Base-by-base conservation (phyloP, 2,888 invertebrate species). In the Xanthia icteritia region DNA sequence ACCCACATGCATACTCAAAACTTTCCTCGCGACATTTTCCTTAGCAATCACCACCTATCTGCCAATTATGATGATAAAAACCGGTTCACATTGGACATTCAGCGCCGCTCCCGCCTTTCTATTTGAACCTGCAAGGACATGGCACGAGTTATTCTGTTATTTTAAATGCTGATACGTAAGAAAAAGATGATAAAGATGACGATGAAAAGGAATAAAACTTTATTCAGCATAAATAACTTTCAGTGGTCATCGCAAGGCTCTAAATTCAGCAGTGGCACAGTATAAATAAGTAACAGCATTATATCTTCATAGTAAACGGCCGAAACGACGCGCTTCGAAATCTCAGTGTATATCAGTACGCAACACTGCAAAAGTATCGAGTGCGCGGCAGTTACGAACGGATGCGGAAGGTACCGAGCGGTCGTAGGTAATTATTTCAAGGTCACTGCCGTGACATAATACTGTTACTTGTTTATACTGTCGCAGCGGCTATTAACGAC, bases 401-500 rank as follows among this genome's bases (percentile, higher is more conserved):
- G 9, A 42, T 1, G 9, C 9, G 9, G 6, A 9, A 6, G 0
- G 8, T 39, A 42, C 39, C 0, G 6, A 42, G 9, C 9, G 39
- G 9, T 42, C 39, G 39, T 42, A 9, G 9, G 39, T 42, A 42
- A 42, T 42, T 9, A 42, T 9, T 42, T 42, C 0, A 42, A 42
- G 9, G 39, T 42, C 0, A 42, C 39, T 9, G 9, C 39, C 1
- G 39, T 9, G 8, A 42, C 39, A 42, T 42, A 42, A 42, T 42
- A 42, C 39, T 42, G 1, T 42, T 42, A 42, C 39, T 42, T 42
- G 39, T 42, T 42, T 42, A 42, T 42, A 42, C 39, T 42, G 9
- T 42, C 9, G 39, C 11, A 73, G 15, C 3, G 48, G 48, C n/a
- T 78, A 70, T 56, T 77, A 60, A 65, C 48, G 65, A 54, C 23